Evolutionary conservation across 2,113 vertebrate genomes (phyloP).

Genomic region (Sardina pilchardus): DNA sequence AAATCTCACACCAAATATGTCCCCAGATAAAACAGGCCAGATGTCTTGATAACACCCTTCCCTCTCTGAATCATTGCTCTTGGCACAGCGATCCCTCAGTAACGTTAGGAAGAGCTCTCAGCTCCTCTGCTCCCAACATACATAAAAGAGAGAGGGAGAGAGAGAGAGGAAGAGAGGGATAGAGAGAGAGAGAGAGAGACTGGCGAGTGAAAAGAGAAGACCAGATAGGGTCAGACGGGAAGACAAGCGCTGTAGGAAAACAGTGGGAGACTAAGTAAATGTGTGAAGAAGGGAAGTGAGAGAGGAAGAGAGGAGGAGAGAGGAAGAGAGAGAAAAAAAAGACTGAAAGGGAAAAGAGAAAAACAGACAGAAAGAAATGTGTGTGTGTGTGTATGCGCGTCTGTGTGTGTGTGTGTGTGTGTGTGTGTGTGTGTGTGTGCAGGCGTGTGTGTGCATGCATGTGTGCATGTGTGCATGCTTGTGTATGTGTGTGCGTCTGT

Average conservation of each 20-base stretch:
- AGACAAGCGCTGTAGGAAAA: too few relatives aligned
- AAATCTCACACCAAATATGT: neutral
- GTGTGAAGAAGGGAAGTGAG: constrained; percentile 27
- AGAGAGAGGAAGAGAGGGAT: neutral
- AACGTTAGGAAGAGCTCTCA: neutral
- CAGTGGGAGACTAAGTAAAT: too few relatives aligned
- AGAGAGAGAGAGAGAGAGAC: neutral
- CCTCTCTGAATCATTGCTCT: neutral
- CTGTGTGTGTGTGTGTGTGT: neutral
- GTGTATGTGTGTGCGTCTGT: neutral
- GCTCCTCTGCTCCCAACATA: neutral
- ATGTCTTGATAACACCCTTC: neutral
- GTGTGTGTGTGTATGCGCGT: neutral
- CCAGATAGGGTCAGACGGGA: neutral
- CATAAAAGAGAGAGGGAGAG: neutral
- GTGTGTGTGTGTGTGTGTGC: neutral
- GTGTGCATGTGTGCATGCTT: neutral
- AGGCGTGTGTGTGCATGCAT: neutral
- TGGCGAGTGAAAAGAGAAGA: constrained; percentile 25
- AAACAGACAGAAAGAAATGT: neutral
- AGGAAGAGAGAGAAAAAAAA: neutral
- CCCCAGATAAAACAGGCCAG: neutral
- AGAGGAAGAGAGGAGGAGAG: neutral
- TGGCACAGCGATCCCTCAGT: neutral
- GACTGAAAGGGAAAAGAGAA: neutral